Evolutionary conservation across 2,797 vertebrate genomes (phyloP), one percentile per base, ranked within the genome.

Genomic region (Gymnopithys bicolor): DNA sequence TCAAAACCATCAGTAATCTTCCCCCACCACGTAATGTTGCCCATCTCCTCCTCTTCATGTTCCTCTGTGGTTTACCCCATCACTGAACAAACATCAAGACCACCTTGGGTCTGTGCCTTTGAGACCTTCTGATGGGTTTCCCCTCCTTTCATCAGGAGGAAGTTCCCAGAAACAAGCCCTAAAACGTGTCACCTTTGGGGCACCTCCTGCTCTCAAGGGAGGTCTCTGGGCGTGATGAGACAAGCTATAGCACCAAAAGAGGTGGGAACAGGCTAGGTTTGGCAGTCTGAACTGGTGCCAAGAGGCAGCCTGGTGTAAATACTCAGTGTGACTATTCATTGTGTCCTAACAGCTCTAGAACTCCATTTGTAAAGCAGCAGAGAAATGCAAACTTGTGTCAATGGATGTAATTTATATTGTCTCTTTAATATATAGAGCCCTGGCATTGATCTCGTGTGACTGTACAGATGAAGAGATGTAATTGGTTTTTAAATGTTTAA

Each of bases 401-500:
- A 97, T 98, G 85, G 97, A 90, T 97, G 97, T 98, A 97, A 97
- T 98, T 98, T 98, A 98, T 98, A 97, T 98, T 97, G 98, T 98
- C 98, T 98, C 96, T 98, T 97, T 98, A 97, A 97, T 98, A 97
- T 98, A 98, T 95, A 97, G 98, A 98, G 97, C 97, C 97, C 98
- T 97, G 91, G 69, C 95, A 97, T 98, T 97, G 98, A 97, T 98
- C 52, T 77, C 79, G 97, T 98, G 98, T 98, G 97, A 97, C 97
- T 98, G 98, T 98, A 98, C 98, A 98, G 98, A 94, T 94, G 80
- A 97, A 98, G 87, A 97, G 97, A 96, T 98, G 98, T 98, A 98
- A 98, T 97, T 94, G 87, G 84, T 95, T 97, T 97, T 96, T 95
- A 97, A 97, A 97, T 96, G 96, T 98, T 98, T 97, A 95, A 95